Conservation (phyloP, 2,888 invertebrate genomes). For the Caenorhabditis wallacei region DNA sequence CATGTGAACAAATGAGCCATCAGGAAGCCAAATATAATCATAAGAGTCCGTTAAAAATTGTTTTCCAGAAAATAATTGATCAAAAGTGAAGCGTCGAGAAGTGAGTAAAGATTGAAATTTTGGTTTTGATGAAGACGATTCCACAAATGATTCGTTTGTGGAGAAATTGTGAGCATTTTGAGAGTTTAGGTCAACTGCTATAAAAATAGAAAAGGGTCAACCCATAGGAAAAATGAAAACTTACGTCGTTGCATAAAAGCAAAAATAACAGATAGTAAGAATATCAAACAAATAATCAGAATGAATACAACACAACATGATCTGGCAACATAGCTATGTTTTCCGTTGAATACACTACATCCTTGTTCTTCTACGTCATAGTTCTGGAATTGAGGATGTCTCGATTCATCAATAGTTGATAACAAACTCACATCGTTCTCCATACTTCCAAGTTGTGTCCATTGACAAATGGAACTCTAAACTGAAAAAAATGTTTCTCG, state of each 20-base stretch:
- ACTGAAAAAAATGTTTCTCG: not conserved
- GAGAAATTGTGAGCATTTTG: not conserved
- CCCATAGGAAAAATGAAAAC: slow-evolving; percentile 11
- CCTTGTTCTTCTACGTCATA: slow-evolving; percentile 37
- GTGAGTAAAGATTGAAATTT: slow-evolving; percentile 13
- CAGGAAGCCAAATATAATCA: slow-evolving; percentile 60
- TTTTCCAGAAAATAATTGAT: slow-evolving; percentile 68
- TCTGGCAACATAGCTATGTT: slow-evolving; percentile 22
- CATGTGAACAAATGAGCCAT: slow-evolving; percentile 64
- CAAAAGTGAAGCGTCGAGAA: slow-evolving; percentile 62
- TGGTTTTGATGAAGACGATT: slow-evolving; percentile 24
- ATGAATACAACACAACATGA: slow-evolving; percentile 24
- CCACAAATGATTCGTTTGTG: not conserved
- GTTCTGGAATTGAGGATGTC: slow-evolving; percentile 10
- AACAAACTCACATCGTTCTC: slow-evolving; percentile 32
- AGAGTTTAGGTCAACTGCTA: slow-evolving; percentile 11
- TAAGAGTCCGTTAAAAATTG: slow-evolving; percentile 59
- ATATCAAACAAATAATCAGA: slow-evolving; percentile 16
- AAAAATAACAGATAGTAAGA: slow-evolving; percentile 25
- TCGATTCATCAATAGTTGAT: not conserved
- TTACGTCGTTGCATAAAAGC: slow-evolving; percentile 31
- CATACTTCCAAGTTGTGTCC: slow-evolving; percentile 14
- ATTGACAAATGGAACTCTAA: slow-evolving; percentile 1
- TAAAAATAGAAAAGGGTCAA: no score
- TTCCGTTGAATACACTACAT: slow-evolving; percentile 26